A percentile compares a stretch with the other conserved stretches of the same genome.
phyloP scores from a whole-genome alignment of 2,113 vertebrate species.

The Cryptomyrus ogoouensis region DNA sequence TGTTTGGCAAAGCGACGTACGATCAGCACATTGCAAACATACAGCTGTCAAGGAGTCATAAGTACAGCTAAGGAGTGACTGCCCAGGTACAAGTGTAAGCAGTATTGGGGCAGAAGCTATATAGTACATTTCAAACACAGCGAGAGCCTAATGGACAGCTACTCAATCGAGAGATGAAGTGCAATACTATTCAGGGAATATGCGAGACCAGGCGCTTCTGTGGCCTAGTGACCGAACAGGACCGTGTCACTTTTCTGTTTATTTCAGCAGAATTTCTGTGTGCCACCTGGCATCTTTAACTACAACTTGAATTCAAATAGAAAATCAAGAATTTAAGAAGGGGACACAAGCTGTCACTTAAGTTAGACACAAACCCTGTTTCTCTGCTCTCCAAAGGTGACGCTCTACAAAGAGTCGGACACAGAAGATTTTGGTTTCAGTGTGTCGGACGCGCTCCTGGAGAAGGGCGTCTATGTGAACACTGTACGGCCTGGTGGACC shows the following conservation, averaged over 20 bases:
- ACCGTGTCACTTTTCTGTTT: background rate
- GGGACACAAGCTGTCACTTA: background rate
- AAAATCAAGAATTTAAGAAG: background rate
- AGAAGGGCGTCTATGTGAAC: slow-evolving; percentile 94
- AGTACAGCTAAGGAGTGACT: background rate
- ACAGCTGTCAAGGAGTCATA: background rate
- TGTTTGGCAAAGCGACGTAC: background rate
- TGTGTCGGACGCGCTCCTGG: slow-evolving; percentile 86
- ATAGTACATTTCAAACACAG: background rate
- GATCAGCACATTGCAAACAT: background rate
- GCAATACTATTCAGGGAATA: background rate
- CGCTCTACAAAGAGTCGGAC: slow-evolving; percentile 82
- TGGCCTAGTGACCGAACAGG: background rate
- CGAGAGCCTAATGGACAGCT: background rate
- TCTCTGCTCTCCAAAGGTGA: slow-evolving; percentile 62
- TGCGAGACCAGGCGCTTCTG: background rate
- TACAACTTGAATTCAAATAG: background rate
- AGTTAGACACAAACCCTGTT: background rate
- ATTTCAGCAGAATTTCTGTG: background rate
- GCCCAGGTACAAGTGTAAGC: background rate
- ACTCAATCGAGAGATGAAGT: background rate
- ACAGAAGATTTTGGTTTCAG: slow-evolving; percentile 97
- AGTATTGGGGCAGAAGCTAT: background rate
- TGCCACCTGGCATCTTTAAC: background rate
- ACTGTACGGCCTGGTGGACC: slow-evolving; percentile 84